phyloP scores from a whole-genome alignment of 2,113 vertebrate species.

The Myanophis thanlyinensis region DNA sequence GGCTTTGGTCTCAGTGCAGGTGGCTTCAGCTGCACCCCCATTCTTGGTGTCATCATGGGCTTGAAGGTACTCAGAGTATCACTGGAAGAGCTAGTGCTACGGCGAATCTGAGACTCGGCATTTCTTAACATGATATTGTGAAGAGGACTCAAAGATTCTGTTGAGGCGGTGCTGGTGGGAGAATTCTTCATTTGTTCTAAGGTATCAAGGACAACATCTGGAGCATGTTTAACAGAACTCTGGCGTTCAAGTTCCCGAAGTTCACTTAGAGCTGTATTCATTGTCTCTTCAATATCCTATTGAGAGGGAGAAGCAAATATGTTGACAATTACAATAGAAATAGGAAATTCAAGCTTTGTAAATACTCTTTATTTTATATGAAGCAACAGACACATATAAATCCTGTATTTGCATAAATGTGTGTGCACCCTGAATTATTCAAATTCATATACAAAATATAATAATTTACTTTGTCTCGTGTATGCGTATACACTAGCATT shows the following conservation, averaged over 20 bases:
- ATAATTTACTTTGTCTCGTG: background rate
- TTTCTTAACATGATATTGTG: conserved; percentile 79
- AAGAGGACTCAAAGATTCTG: conserved; percentile 85
- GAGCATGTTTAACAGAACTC: conserved; percentile 92
- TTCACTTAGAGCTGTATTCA: conserved; percentile 97
- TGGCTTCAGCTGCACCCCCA: conserved; percentile 96
- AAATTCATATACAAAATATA: background rate
- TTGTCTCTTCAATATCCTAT: conserved; percentile 98
- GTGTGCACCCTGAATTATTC: background rate
- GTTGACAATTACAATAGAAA: background rate
- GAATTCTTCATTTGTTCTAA: conserved; percentile 88
- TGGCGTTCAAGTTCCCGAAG: conserved; percentile 95
- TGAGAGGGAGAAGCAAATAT: conserved; percentile 13
- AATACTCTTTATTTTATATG: background rate
- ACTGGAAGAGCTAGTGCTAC: conserved; percentile 90
- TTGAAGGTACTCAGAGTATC: conserved; percentile 98
- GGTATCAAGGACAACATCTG: conserved; percentile 96
- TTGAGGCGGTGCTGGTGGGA: conserved; percentile 77
- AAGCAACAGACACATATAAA: background rate
- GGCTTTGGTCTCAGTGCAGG: conserved; percentile 95
- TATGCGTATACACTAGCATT: background rate
- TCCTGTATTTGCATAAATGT: background rate
- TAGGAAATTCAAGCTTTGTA: background rate
- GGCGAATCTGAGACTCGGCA: conserved; percentile 84
- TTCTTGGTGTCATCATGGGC: conserved; percentile 87